These are phyloP conservation scores for Epizoanthus illoricatus DNA, from an alignment of 92 coral and sea anemone genomes.

Conservation along the genomic window DNA sequence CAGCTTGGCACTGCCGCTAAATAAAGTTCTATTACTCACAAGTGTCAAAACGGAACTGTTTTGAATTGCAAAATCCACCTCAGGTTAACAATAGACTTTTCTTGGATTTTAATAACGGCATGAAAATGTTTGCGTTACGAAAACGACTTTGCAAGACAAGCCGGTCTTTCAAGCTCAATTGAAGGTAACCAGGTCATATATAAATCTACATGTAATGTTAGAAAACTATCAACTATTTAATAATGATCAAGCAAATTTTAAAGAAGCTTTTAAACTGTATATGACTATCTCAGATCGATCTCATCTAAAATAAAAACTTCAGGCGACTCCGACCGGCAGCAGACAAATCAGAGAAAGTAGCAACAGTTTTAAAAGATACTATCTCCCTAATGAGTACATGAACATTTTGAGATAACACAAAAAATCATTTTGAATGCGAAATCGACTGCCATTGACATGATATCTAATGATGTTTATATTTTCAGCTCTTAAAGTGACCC, in stretches of 20 bases:
- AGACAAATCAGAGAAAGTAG: background rate
- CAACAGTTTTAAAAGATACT: constrained; percentile 1
- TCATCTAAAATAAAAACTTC: too few relatives aligned
- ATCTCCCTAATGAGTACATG: constrained; percentile 2
- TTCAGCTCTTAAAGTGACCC: background rate
- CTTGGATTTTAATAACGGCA: too few relatives aligned
- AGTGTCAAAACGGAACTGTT: background rate
- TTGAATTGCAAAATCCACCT: background rate
- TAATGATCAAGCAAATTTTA: too few relatives aligned
- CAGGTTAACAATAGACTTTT: background rate
- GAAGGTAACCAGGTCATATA: too few relatives aligned
- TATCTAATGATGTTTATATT: constrained; percentile 8
- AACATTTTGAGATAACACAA: background rate
- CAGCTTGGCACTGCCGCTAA: background rate
- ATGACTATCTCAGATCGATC: too few relatives aligned
- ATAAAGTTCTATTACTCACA: background rate
- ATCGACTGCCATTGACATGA: background rate
- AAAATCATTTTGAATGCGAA: constrained; percentile 2
- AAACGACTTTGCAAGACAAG: too few relatives aligned
- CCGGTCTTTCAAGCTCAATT: too few relatives aligned
- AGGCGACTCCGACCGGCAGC: too few relatives aligned
- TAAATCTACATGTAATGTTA: too few relatives aligned
- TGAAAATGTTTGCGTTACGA: background rate
- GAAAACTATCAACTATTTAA: too few relatives aligned
- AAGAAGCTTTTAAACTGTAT: too few relatives aligned